These are phyloP conservation scores for Drosophila atripex DNA, from an alignment of 2,888 invertebrate genomes.

Conservation along the genomic window DNA sequence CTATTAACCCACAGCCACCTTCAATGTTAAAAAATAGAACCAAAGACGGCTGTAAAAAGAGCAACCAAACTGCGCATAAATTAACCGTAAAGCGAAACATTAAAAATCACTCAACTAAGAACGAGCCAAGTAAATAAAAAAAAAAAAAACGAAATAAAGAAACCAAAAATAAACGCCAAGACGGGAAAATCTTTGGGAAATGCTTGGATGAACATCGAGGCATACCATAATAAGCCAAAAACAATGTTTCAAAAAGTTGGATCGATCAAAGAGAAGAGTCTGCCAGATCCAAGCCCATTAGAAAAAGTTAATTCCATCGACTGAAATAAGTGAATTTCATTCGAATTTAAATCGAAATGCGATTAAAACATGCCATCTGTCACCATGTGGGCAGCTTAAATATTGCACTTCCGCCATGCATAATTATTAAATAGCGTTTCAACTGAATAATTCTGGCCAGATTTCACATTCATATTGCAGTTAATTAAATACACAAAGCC, in stretches of 20 bases:
- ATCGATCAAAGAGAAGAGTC: slow-evolving; percentile 7
- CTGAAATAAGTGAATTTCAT: slow-evolving; percentile 23
- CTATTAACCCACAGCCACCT: slow-evolving; percentile 21
- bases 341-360: slow-evolving; percentile 12
- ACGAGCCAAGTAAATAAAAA: slow-evolving; percentile 54
- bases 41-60: slow-evolving; percentile 14
- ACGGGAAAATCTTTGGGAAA: slow-evolving; percentile 27
- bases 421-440: slow-evolving; percentile 14
- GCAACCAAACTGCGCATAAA: slow-evolving; percentile 48
- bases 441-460: neutral
- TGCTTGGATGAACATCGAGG: slow-evolving; percentile 39
- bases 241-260: slow-evolving; percentile 16
- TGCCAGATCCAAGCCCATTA: neutral
- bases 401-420: slow-evolving; percentile 1
- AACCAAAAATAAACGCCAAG: slow-evolving; percentile 7
- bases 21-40: slow-evolving; percentile 16
- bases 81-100: slow-evolving; percentile 68
- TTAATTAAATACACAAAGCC: neutral
- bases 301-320: slow-evolving; percentile 27
- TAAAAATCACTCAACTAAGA: slow-evolving; percentile 74
- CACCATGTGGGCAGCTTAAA: neutral
- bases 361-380: slow-evolving; percentile 7
- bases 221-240: slow-evolving; percentile 18
- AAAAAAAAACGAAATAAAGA: slow-evolving; percentile 6
- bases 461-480: neutral